Percentiles rank a stretch among this genome's conserved stretches.
Conservation (phyloP, 2,888 invertebrate species). For the Globia sparganii region DNA sequence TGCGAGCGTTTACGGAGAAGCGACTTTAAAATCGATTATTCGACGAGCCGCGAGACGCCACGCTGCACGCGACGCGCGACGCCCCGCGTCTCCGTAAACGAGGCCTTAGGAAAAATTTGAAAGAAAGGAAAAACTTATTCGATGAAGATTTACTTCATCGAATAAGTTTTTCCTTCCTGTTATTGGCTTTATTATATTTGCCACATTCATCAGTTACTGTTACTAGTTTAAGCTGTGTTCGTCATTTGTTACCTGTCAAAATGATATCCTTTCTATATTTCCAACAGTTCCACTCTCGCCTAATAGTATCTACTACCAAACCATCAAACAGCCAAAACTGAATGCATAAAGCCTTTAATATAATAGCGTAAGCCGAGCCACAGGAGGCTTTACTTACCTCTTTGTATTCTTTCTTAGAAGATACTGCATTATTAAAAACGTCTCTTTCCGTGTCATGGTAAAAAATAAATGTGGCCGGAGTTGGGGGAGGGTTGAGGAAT, state of each 20-base stretch:
- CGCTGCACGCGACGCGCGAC: no score
- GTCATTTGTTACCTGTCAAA: background rate
- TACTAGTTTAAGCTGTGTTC: background rate
- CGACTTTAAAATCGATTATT: no score
- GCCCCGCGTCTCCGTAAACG: no score
- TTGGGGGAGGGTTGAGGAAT: slow-evolving; percentile 77
- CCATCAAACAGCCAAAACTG: slow-evolving; percentile 76
- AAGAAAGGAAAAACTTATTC: no score
- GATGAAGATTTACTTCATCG: no score
- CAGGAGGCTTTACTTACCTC: slow-evolving; percentile 79
- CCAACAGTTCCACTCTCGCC: slow-evolving; percentile 21
- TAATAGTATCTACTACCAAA: slow-evolving; percentile 72
- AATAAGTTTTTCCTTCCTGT: background rate
- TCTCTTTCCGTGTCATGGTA: slow-evolving; percentile 78
- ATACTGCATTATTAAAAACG: slow-evolving; percentile 87
- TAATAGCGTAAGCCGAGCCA: slow-evolving; percentile 72
- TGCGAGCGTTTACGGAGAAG: no score
- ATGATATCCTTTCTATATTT: slow-evolving; percentile 11
- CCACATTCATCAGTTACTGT: background rate
- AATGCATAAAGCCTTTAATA: slow-evolving; percentile 79
- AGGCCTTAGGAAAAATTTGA: no score
- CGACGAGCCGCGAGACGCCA: no score
- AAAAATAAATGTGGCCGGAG: slow-evolving; percentile 80
- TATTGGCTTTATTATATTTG: background rate
- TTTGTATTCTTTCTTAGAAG: slow-evolving; percentile 86